A percentile compares a stretch with the other conserved stretches of the same genome.
Evolutionary conservation across 23 tunicate genomes (phyloP).

Genomic region (Halocynthia roretzi): DNA sequence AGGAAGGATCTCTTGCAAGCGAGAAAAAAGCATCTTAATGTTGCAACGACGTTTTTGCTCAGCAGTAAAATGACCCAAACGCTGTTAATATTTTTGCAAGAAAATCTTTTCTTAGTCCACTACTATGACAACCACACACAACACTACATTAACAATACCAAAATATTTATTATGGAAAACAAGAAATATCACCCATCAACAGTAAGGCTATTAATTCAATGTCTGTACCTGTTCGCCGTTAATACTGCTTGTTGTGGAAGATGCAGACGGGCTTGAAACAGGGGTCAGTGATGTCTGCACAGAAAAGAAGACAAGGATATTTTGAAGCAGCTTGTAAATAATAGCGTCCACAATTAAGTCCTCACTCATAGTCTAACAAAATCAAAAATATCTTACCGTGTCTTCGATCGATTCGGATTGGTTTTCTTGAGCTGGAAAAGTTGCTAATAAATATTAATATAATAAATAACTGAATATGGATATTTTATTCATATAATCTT

Average conservation of each 20-base stretch:
- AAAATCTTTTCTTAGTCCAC: background rate
- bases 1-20: conserved; percentile 60
- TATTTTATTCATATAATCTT: no score
- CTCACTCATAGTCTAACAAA: no score
- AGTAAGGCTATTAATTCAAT: background rate
- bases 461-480: no score
- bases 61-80: conserved; percentile 45
- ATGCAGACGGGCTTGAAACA: conserved; percentile 7
- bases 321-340: background rate
- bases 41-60: conserved; percentile 90
- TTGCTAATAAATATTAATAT: no score
- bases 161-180: no score
- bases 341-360: no score
- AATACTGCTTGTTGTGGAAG: conserved; percentile 1
- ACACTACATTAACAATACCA: background rate
- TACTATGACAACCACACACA: background rate
- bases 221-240: background rate
- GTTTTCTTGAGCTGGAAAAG: no score
- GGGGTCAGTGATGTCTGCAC: background rate
- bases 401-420: no score
- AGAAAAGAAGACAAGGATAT: background rate
- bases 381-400: no score
- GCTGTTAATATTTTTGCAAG: background rate
- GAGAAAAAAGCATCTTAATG: conserved; percentile 62
- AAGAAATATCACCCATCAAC: no score